phyloP scores from a whole-genome alignment of 2,888 invertebrate genomes.

The Ophioninae sp. region DNA sequence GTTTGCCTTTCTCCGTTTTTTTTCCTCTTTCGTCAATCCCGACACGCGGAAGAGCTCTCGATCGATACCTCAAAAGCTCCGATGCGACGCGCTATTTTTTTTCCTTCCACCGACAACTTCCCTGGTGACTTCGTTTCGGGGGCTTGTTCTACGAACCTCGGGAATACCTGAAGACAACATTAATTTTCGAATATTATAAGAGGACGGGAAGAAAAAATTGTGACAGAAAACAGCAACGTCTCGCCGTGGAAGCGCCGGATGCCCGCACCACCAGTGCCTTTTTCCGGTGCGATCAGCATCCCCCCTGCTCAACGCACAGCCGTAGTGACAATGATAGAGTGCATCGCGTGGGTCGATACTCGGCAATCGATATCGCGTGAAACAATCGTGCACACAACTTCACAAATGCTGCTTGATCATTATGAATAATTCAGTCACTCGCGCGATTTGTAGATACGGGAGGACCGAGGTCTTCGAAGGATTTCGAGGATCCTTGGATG shows the following conservation, averaged over 20 bases:
- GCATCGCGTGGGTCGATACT: conserved; percentile 35
- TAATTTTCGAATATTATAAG: neutral
- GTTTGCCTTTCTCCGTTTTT: neutral
- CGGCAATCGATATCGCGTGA: conserved; percentile 50
- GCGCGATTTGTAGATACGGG: neutral
- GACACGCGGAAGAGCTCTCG: conserved; percentile 34
- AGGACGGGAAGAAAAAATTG: neutral
- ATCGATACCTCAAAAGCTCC: conserved; percentile 50
- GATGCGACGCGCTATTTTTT: neutral
- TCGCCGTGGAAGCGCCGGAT: no score
- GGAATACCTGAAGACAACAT: neutral
- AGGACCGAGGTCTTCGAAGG: neutral
- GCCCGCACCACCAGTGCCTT: neutral
- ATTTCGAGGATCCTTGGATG: neutral
- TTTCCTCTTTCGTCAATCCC: conserved; percentile 40
- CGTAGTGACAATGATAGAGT: conserved; percentile 2
- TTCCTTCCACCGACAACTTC: neutral
- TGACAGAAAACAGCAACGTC: neutral
- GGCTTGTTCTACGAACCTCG: neutral
- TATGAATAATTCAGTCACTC: conserved; percentile 32
- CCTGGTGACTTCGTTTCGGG: neutral
- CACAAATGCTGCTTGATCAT: conserved; percentile 3
- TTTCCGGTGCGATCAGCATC: neutral
- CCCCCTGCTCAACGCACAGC: neutral
- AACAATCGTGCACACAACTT: neutral